Conservation (phyloP, 2,797 vertebrate genomes). For the Tapera naevia region DNA sequence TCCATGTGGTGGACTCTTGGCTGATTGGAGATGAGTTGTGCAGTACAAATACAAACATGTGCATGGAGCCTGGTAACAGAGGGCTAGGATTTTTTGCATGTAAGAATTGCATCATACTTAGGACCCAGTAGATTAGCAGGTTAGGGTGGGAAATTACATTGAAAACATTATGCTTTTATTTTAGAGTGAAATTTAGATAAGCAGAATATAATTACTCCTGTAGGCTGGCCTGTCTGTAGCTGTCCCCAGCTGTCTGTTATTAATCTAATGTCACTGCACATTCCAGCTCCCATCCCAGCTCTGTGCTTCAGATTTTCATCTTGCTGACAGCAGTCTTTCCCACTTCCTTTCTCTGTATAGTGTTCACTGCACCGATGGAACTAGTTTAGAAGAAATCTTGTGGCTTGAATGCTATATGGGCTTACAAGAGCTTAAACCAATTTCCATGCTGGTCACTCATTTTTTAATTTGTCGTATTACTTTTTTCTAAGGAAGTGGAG, state of each 20-base stretch:
- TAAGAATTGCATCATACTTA: not conserved
- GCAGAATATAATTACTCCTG: not conserved
- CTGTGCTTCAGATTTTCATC: not conserved
- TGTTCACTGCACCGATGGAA: not conserved
- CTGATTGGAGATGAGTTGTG: not conserved
- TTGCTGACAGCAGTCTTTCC: not conserved
- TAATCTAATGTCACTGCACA: not conserved
- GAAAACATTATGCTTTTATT: not conserved
- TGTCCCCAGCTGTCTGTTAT: not conserved
- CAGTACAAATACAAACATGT: fast-evolving
- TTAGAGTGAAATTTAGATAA: not conserved
- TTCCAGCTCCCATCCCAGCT: not conserved
- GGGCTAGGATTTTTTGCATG: not conserved
- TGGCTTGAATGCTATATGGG: not conserved
- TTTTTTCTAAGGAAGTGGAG: not conserved
- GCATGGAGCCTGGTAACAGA: not conserved
- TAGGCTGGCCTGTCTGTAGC: not conserved
- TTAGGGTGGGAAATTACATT: not conserved
- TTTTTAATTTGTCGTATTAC: constrained; percentile 20
- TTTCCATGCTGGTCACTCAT: not conserved
- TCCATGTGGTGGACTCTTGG: not conserved
- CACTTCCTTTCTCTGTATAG: not conserved
- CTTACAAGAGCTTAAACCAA: constrained; percentile 8
- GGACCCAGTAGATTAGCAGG: not conserved
- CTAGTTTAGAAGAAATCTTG: not conserved